Conservation (phyloP, 1,140 invertebrate genomes). For the Drosophila varians region DNA sequence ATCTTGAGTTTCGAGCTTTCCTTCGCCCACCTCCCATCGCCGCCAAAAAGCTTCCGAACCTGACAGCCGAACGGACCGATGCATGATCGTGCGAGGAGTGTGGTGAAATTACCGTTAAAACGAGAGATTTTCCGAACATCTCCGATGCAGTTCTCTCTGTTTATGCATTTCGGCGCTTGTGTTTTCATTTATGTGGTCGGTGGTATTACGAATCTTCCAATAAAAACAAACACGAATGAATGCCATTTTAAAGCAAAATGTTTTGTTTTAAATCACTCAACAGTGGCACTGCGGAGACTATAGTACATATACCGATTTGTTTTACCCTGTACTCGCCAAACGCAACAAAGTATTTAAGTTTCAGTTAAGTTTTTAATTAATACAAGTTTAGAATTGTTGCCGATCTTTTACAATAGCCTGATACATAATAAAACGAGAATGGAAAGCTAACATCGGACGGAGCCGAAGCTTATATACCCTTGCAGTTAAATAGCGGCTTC, state of each 20-base stretch:
- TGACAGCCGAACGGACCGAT: constrained; percentile 38
- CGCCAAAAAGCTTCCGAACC: constrained; percentile 40
- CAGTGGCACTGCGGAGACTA: neutral
- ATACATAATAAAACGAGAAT: no score
- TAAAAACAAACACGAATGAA: constrained; percentile 61
- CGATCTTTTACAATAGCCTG: no score
- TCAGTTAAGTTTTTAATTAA: no score
- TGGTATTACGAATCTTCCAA: constrained; percentile 61
- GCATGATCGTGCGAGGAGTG: constrained; percentile 25
- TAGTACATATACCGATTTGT: no score
- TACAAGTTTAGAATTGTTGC: no score
- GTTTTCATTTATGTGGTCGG: constrained; percentile 19
- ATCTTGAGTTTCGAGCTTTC: constrained; percentile 59
- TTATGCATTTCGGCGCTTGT: constrained; percentile 56
- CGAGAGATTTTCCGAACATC: constrained; percentile 33
- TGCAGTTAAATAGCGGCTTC: no score
- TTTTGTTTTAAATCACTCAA: no score
- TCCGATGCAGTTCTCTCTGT: constrained; percentile 70
- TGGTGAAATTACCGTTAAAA: constrained; percentile 44
- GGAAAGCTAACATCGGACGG: no score
- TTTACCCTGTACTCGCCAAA: no score
- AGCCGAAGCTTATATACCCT: no score
- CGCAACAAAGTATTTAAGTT: no score
- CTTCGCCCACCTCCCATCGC: constrained; percentile 8
- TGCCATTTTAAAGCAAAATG: neutral